These are phyloP conservation scores for Epizoanthus ramosus DNA, from an alignment of 92 coral and sea anemone species.

Conservation along the genomic window DNA sequence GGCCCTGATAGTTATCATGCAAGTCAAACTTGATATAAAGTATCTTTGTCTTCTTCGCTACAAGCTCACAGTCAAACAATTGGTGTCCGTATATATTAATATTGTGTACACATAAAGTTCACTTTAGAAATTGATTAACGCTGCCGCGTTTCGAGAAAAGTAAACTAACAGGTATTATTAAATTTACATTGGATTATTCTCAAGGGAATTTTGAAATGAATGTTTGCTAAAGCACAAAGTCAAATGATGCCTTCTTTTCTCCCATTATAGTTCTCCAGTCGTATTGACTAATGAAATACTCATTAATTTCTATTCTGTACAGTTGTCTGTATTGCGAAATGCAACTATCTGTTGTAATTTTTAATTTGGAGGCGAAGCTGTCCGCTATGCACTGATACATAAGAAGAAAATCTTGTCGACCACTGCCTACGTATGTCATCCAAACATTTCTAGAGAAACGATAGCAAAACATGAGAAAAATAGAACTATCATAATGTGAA, in stretches of 20 bases:
- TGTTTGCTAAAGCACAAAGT: conserved; percentile 43
- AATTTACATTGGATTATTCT: conserved; percentile 38
- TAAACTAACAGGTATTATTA: conserved; percentile 20
- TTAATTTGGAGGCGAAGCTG: background rate
- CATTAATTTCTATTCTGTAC: conserved; percentile 32
- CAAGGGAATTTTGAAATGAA: conserved; percentile 44
- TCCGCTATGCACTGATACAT: background rate
- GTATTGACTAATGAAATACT: conserved; percentile 38
- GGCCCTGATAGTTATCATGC: background rate
- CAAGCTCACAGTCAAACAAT: background rate
- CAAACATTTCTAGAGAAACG: background rate
- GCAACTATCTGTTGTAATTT: conserved; percentile 18
- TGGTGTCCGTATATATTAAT: conserved; percentile 6
- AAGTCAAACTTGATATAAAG: background rate
- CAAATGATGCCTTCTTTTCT: conserved; percentile 24
- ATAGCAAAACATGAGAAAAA: background rate
- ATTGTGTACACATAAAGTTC: conserved; percentile 28
- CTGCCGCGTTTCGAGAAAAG: conserved; percentile 15
- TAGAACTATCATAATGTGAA: conserved; percentile 1
- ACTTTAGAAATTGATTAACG: conserved; percentile 24
- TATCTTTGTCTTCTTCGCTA: background rate
- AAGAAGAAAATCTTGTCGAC: no score
- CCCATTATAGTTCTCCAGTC: conserved; percentile 19
- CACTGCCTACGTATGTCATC: background rate
- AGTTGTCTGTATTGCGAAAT: no score